Evolutionary conservation across 2,797 vertebrate species (phyloP).

Genomic region (Anisognathus igniventris): DNA sequence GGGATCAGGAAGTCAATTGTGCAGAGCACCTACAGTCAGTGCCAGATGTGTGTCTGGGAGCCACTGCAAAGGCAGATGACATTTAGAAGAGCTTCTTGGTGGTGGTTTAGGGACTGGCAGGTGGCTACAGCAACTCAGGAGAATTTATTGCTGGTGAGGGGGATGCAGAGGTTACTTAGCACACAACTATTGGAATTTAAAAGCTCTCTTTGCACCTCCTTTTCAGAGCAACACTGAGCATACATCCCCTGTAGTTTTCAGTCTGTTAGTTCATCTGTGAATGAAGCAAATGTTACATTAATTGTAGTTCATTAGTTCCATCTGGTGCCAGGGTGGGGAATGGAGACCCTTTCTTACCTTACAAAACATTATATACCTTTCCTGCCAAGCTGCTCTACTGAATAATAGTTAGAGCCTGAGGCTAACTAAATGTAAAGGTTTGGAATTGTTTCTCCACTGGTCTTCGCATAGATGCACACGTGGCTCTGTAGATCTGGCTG

Average conservation of each 20-base stretch:
- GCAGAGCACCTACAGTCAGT: not conserved
- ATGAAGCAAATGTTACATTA: not conserved
- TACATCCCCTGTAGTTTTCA: not conserved
- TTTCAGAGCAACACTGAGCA: not conserved
- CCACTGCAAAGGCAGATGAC: not conserved
- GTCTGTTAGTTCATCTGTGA: not conserved
- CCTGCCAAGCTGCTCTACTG: not conserved
- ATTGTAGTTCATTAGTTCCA: conserved; percentile 25
- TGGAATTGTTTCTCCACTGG: not conserved
- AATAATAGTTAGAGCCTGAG: not conserved
- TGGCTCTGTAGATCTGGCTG: not conserved
- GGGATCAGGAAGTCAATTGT: not conserved
- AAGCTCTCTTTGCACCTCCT: not conserved
- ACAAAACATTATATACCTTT: not conserved
- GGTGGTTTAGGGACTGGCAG: not conserved
- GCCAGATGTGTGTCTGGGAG: not conserved
- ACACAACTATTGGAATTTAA: not conserved
- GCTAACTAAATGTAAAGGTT: not conserved
- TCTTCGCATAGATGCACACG: not conserved
- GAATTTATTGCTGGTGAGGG: not conserved
- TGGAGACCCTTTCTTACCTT: not conserved
- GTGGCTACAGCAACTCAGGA: not conserved
- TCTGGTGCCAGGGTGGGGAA: not conserved
- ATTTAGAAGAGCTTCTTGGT: not conserved
- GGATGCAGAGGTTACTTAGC: not conserved